Evolutionary conservation across 2,888 invertebrate species (phyloP), one percentile per base, ranked within the genome.

Genomic region (Rhagophthalmus giganteus): DNA sequence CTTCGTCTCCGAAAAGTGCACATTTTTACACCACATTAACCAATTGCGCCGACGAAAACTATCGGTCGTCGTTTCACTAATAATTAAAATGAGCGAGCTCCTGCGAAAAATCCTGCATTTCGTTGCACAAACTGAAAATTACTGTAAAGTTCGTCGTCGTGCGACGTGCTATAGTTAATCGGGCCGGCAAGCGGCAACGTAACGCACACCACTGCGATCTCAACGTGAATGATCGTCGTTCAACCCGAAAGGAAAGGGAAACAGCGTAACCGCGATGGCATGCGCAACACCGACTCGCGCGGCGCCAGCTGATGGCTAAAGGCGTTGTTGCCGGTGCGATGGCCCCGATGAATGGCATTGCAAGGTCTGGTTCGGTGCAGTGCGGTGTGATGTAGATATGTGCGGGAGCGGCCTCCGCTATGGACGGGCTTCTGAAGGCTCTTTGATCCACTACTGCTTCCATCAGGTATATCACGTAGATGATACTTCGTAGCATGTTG

Each of bases 301-400:
- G 68, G 66, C 71, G 70, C 73, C 75, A 76, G 72, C 72, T 71
- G 71, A 69, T 58, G 59, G 66, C 69, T 65, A 64, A 70, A 65
- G 70, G 71, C 70, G 62, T 66, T 65, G 72, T 68, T 72, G 71
- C 71, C 73, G 73, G 65, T 73, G 83, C 83, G 83, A 79, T 81
- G 80, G 78, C 82, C 80, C 79, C 82, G 81, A 81, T 83, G 82
- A 83, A 83, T 82, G 83, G 79, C 78, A 79, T 74, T 76, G 78
- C 76, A 78, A 77, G 74, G 73, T 73, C 74, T 73, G 71, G 73
- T 71, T 72, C 71, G 73, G 72, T 74, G 76, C 76, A 76, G 68
- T 72, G 72, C 70, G 67, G 71, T 68, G 70, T 48, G 47, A 55
- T 60, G 58, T 55, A 58, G 60, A 41, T 40, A 54, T 54, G 56